Base-by-base conservation (phyloP, 2,797 vertebrate genomes). In the Semotilus atromaculatus region DNA sequence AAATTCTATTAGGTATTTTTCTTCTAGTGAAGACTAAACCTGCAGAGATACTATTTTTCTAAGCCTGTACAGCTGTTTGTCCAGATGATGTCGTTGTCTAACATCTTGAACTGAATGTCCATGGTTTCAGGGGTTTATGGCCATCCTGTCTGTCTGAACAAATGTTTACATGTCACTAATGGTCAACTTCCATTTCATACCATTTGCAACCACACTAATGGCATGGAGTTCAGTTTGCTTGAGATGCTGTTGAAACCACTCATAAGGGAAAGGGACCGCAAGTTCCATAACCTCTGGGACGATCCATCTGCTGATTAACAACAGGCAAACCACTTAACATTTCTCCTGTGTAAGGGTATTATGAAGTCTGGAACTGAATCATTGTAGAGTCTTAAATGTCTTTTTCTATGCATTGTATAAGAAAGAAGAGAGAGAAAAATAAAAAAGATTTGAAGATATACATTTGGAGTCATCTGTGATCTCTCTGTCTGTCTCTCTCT, bases 21-120 rank as follows among this genome's bases (percentile, higher is more conserved):
- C 13, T 77, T 64, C 43, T 18, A 77, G 40, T 71, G n/a, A 86
- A 80, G 26, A 67, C 16, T 60, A 60, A 80, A 75, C 70, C 55
- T 5, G 31, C 66, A 84, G 66, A 84, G 58, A 78, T 48, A 53
- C 82, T 87, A 87, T 87, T 87, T 84, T 84, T 87, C 66, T 87
- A 87, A 83, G 71, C 68, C 86, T 87, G 80, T 81, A 78, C 85
- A 82, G 80, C 38, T 82, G 71, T 84, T 81, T 71, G 76, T 87
- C 51, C 48, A 81, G 62, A 80, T 79, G 34, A 80, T 53, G 40
- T 62, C n/a, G 34, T 82, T 72, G 74, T 86, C 67, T 73, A 76
- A 82, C 75, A 67, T 74, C 21, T 83, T 73, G 80, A 38, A 67
- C 38, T 67, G 36, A 38, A n/a, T 73, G 40, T 82, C 18, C n/a